Conservation (phyloP, 2,888 invertebrate species). For the Ephialtes manifestator region DNA sequence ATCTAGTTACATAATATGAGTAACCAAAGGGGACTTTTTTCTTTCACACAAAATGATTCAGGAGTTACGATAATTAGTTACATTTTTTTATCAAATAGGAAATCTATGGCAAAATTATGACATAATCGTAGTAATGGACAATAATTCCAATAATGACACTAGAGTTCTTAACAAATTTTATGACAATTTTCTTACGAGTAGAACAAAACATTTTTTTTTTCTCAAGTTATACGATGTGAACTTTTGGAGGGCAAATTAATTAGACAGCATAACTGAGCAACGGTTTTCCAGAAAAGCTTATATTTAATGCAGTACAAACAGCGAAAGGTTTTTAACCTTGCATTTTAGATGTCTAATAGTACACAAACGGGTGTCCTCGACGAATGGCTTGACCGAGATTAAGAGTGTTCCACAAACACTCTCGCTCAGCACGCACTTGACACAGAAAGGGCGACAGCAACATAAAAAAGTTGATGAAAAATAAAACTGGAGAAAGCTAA, state of each 20-base stretch:
- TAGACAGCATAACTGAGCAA: neutral
- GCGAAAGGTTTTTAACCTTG: neutral
- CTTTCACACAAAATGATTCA: no score
- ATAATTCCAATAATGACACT: no score
- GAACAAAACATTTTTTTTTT: neutral
- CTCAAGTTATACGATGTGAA: neutral
- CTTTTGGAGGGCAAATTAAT: neutral
- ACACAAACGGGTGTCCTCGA: neutral
- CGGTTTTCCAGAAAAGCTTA: neutral
- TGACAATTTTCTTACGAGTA: neutral
- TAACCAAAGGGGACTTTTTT: no score
- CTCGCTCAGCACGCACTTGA: conserved; percentile 4
- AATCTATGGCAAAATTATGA: no score
- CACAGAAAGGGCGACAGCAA: neutral
- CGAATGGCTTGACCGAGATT: conserved; percentile 14
- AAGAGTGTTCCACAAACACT: neutral
- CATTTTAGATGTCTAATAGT: neutral
- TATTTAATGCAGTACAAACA: neutral
- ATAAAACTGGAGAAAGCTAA: conserved; percentile 16
- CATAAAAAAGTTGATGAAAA: neutral
- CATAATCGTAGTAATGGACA: no score
- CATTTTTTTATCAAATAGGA: no score
- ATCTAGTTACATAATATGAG: no score
- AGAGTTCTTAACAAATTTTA: neutral
- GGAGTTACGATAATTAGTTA: no score